Percentiles rank a stretch among this genome's conserved stretches.
Conservation (phyloP, 2,797 vertebrate genomes). For the Sternotherus odoratus region DNA sequence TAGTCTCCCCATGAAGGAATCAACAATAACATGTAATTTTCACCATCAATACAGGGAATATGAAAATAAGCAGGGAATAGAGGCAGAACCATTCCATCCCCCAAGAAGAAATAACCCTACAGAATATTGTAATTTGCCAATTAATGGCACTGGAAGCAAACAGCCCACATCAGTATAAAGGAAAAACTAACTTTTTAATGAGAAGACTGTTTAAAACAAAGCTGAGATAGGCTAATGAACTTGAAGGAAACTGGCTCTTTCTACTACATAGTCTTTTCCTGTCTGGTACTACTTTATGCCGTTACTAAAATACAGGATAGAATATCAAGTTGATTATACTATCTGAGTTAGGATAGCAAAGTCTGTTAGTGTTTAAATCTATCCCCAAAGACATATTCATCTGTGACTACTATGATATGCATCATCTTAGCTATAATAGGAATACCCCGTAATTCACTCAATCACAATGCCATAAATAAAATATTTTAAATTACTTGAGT, state of each 20-base stretch:
- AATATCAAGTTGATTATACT: not conserved
- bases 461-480: not conserved
- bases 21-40: conserved; percentile 71
- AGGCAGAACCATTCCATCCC: conserved; percentile 11
- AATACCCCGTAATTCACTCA: not conserved
- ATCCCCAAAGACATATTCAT: not conserved
- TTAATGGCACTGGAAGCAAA: conserved; percentile 24
- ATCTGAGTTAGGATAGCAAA: not conserved
- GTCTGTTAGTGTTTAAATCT: not conserved
- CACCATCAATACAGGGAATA: conserved; percentile 55
- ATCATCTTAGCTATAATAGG: not conserved
- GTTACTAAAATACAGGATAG: conserved; percentile 34
- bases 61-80: conserved; percentile 31
- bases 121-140: conserved; percentile 35
- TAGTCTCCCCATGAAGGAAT: conserved; percentile 38
- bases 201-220: not conserved
- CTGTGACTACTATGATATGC: not conserved
- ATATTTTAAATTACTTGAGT: not conserved
- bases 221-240: not conserved
- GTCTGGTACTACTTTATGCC: conserved; percentile 8
- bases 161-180: conserved; percentile 23
- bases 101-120: conserved; percentile 1
- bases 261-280: not conserved
- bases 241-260: conserved; percentile 4
- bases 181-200: not conserved